Evolutionary conservation across 2,113 vertebrate genomes (phyloP).

Genomic region (Suricata suricatta): DNA sequence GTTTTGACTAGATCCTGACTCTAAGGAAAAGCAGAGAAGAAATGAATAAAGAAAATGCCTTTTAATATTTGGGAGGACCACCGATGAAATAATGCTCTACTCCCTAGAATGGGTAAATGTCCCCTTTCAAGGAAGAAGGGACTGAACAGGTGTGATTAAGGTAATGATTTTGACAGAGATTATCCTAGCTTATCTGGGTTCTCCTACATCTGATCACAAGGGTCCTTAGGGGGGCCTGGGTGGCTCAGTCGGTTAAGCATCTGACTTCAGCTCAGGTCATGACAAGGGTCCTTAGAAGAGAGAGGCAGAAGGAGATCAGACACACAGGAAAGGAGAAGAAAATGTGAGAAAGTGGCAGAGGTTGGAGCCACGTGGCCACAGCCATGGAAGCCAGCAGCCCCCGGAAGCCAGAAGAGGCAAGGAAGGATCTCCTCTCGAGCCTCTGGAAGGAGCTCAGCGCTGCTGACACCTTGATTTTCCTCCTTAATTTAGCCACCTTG

Average conservation of each 20-base stretch:
- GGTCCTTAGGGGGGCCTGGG: not conserved
- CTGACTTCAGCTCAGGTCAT: too few species aligned
- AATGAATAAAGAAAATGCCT: not conserved
- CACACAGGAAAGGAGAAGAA: accelerated
- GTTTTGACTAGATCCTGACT: not conserved
- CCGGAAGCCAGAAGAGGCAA: not conserved
- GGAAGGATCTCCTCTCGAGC: accelerated
- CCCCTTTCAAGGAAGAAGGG: not conserved
- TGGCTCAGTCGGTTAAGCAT: too few species aligned
- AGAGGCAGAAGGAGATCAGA: not conserved
- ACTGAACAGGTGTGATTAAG: not conserved
- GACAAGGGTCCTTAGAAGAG: not conserved
- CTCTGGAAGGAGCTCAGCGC: not conserved
- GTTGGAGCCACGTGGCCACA: accelerated
- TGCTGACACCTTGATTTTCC: not conserved
- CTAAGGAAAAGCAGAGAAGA: not conserved
- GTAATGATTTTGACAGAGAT: not conserved
- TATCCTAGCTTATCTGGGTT: not conserved
- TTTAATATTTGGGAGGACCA: not conserved
- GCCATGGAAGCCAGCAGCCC: accelerated
- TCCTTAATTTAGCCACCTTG: not conserved
- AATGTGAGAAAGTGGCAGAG: accelerated
- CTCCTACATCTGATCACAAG: not conserved
- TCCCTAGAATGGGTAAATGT: not conserved
- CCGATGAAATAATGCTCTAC: not conserved